Conservation (phyloP, 2,113 vertebrate genomes). For the Pelodiscus sinensis region DNA sequence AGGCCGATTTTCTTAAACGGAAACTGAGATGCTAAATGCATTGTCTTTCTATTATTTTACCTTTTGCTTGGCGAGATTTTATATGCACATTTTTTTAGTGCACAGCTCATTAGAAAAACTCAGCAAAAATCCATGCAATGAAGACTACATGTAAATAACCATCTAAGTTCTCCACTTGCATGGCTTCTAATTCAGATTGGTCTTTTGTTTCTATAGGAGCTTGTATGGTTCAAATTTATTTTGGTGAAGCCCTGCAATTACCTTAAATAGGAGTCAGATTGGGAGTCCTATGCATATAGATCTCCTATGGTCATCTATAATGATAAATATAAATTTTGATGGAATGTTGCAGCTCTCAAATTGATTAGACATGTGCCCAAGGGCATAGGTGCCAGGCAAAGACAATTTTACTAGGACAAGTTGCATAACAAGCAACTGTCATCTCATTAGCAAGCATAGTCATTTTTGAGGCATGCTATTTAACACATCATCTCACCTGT, state of each 20-base stretch:
- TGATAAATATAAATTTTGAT: slow-evolving; percentile 48
- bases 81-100: slow-evolving; percentile 39
- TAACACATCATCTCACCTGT: slow-evolving; percentile 68
- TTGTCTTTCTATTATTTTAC: slow-evolving; percentile 47
- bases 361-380: slow-evolving; percentile 67
- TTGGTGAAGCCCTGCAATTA: slow-evolving; percentile 9
- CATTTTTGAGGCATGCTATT: slow-evolving; percentile 70
- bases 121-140: slow-evolving; percentile 2
- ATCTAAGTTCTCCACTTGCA: not conserved
- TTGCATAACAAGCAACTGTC: slow-evolving; percentile 66
- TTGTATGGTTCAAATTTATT: slow-evolving; percentile 22
- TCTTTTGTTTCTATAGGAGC: not conserved
- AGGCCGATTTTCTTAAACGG: slow-evolving; percentile 33
- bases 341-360: slow-evolving; percentile 23
- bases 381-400: slow-evolving; percentile 54
- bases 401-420: slow-evolving; percentile 57
- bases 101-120: slow-evolving; percentile 17
- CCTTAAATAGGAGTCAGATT: not conserved
- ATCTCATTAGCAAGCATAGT: slow-evolving; percentile 66
- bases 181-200: slow-evolving; percentile 23
- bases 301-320: slow-evolving; percentile 42
- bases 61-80: slow-evolving; percentile 35
- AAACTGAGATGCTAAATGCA: slow-evolving; percentile 35
- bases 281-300: slow-evolving; percentile 21
- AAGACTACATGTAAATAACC: slow-evolving; percentile 51